Base-by-base conservation (phyloP, 2,113 vertebrate species). In the Campylorhamphus procurvoides region DNA sequence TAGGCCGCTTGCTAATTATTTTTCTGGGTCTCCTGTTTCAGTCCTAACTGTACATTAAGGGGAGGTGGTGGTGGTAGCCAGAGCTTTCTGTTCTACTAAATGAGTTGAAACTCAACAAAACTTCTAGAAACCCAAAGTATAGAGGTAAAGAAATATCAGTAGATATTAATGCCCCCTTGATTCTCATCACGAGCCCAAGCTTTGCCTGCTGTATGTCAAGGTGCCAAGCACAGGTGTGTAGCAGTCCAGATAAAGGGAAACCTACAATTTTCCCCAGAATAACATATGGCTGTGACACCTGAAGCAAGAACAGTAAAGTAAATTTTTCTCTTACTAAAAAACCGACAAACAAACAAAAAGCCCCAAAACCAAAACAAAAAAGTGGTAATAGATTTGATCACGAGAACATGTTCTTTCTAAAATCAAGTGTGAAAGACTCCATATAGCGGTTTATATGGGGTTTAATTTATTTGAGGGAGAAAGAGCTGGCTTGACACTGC, bases 1-100 rank as follows among this genome's bases (percentile, higher is more conserved):
- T 83, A 95, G 66, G 24, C 78, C 95, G 37, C 88, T 91, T 97
- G 94, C 89, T 97, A 97, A 97, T 97, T 93, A 87, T 60, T 82
- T 85, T 93, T 63, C 55, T 69, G 63, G 28, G 53, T 88, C 40
- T 89, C 31, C 71, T 79, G 39, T 59, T 96, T 72, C 93, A 96
- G 63, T 81, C 90, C 23, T 37, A 84, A 84, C 47, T 86, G 33
- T 62, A n/a, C 68, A 68, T 91, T 77, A 80, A 77, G 56, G 29
- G 55, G 47, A 67, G 42, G n/a, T 67, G 42, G 35, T 39, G 35
- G 35, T 39, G 35, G 35, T 12, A 90, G 63, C 50, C 67, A 76
- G 47, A 59, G 35, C 9, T 96, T 71, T 86, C 50, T 89, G 18
- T 40, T 87, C 92, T 92, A 81, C 59, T 82, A 93, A 90, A 73